phyloP scores from a whole-genome alignment of 2,888 invertebrate genomes.

The Tetragonula carbonaria region DNA sequence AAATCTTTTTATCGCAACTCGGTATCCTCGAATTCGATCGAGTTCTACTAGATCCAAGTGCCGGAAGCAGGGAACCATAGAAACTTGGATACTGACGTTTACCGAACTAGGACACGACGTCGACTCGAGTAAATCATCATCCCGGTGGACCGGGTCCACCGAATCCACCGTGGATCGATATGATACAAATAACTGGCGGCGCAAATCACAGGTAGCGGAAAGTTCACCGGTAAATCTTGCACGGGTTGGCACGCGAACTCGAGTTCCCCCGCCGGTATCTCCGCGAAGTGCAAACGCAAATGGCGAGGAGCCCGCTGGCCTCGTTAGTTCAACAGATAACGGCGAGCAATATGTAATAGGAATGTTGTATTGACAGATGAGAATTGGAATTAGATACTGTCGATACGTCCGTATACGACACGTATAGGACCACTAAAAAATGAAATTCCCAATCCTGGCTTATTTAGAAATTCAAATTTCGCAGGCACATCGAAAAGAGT shows the following conservation, averaged over 20 bases:
- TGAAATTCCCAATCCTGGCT: not conserved
- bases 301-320: not conserved
- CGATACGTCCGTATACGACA: not conserved
- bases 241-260: conserved; percentile 30
- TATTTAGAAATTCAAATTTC: not conserved
- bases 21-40: conserved; percentile 39
- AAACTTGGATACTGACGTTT: not conserved
- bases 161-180: conserved; percentile 39
- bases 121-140: conserved; percentile 33
- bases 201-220: conserved; percentile 48
- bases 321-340: conserved; percentile 3
- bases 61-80: not conserved
- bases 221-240: conserved; percentile 58
- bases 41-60: conserved; percentile 7
- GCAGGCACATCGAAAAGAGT: not conserved
- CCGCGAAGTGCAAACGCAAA: conserved; percentile 25
- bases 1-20: conserved; percentile 21
- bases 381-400: not conserved
- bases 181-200: conserved; percentile 44
- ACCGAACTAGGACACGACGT: conserved; percentile 46
- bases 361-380: not conserved
- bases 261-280: not conserved
- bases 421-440: not conserved
- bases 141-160: conserved; percentile 39
- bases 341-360: not conserved